Evolutionary conservation across 2,888 invertebrate species (phyloP).

Genomic region (Melipona bicolor): DNA sequence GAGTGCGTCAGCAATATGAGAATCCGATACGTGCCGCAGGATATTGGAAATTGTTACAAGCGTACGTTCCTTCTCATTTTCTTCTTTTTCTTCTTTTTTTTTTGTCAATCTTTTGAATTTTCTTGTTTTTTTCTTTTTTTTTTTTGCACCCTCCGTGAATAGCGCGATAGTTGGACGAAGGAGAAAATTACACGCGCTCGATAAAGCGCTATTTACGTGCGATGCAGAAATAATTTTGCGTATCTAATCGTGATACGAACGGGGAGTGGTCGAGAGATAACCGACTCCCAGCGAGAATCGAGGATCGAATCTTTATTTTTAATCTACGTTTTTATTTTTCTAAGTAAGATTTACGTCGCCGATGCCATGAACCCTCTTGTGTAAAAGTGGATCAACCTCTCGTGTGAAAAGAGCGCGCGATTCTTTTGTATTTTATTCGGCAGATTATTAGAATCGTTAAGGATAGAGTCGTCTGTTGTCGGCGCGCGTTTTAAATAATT

Average conservation of each 20-base stretch:
- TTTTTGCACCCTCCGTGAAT: neutral
- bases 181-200: neutral
- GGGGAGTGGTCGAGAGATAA: neutral
- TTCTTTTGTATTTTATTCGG: no score
- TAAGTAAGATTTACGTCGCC: neutral
- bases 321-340: neutral
- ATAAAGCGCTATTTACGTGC: neutral
- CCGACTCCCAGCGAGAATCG: neutral
- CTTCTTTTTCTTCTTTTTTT: neutral
- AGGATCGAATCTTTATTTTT: neutral
- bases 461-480: no score
- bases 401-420: no score
- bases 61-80: constrained; percentile 67
- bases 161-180: neutral
- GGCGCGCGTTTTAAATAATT: no score
- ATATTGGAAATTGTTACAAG: constrained; percentile 73
- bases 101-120: neutral
- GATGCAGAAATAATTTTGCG: neutral
- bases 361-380: no score
- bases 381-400: no score
- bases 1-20: constrained; percentile 71
- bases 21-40: constrained; percentile 79
- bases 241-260: no score
- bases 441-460: no score
- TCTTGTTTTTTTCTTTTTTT: neutral